Conservation (phyloP, 2,113 vertebrate genomes). For the Brienomyrus longianalis region DNA sequence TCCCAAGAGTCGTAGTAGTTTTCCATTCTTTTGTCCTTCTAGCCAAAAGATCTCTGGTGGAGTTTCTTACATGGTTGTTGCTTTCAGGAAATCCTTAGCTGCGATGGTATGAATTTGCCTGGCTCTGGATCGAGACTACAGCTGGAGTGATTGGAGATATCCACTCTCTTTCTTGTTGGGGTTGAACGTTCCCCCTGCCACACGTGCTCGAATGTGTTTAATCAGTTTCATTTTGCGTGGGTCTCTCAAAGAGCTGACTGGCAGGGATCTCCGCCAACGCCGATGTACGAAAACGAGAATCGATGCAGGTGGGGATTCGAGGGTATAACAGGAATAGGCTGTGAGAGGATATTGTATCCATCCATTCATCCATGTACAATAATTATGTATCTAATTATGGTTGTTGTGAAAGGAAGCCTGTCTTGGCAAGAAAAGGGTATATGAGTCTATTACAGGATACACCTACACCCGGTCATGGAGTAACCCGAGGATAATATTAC, state of each 20-base stretch:
- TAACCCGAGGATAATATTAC: neutral
- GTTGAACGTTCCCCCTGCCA: neutral
- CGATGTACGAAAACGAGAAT: neutral
- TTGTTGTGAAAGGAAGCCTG: neutral
- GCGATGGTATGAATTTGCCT: neutral
- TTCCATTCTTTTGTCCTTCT: neutral
- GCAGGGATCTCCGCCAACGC: neutral
- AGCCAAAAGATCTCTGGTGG: neutral
- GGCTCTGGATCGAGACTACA: neutral
- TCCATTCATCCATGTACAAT: neutral
- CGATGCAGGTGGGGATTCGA: neutral
- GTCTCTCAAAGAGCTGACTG: neutral
- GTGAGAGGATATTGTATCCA: neutral
- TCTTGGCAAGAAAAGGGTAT: neutral
- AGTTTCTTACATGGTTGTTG: neutral
- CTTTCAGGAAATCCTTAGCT: neutral
- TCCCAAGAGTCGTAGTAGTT: neutral
- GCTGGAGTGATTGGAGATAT: neutral
- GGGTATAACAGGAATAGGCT: neutral
- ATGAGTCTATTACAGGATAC: neutral
- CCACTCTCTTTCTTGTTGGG: neutral
- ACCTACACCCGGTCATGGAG: neutral
- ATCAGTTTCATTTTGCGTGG: neutral
- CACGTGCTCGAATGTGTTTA: neutral
- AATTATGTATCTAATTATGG: neutral